Base-by-base conservation (phyloP, 2,888 invertebrate genomes). In the Halictus ligatus region DNA sequence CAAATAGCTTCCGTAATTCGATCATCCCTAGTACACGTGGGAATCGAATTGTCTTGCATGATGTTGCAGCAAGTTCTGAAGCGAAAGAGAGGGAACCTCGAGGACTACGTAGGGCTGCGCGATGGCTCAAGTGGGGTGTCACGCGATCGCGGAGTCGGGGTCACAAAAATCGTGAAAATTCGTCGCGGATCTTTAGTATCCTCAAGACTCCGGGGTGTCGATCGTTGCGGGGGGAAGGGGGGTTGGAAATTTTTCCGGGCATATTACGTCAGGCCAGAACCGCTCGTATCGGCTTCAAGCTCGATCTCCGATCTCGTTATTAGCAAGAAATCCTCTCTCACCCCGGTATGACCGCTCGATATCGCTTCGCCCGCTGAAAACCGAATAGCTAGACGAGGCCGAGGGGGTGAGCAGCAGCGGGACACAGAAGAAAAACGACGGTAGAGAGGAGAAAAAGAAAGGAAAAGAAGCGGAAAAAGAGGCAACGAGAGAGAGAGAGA, bases 301-400 rank as follows among this genome's bases (percentile, higher is more conserved):
- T 85, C 80, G 73, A 85, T 85, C 80, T 80, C 48, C 54, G 71
- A 76, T 54, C 60, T 58, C 79, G 73, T 76, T 84, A 84, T 84
- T 85, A 81, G 81, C 75, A 73, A 85, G 81, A 80, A 81, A 86
- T 81, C 72, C 60, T 64, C 60, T 64, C 78, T 54, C 64, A 72
- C 74, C 43, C 54, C 29, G 21, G 73, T 18, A 67, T 64, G 75
- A 29, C 71, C 29, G 80, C 67, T 60, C 80, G 79, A 84, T 77
- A 74, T 69, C 78, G 64, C 69, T 73, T 67, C 35, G 64, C 71
- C 12, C 72, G 46, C 18, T 76, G 67, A 74, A 73, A 67, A 58
- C 60, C 80, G 54, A 48, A 40, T 21, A 40, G 60, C 15, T 21
- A 54, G 54, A 54, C 21, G 54, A 54, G 54, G 21, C 54, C 21